Evolutionary conservation across 2,113 vertebrate species (phyloP).

Genomic region (Eulacestoma nigropectus): DNA sequence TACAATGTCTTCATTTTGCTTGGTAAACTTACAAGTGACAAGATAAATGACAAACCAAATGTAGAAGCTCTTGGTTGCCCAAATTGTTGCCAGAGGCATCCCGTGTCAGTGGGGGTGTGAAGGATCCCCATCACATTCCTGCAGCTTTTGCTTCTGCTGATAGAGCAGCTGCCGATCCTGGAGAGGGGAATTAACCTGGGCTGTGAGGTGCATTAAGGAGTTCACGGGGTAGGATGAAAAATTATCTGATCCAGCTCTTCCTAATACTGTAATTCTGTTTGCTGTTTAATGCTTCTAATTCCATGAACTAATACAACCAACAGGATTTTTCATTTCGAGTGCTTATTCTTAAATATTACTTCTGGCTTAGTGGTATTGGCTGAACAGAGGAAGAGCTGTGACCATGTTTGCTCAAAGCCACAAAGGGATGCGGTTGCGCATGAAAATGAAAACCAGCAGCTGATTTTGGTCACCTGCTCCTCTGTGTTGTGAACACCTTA

Average conservation of each 20-base stretch:
- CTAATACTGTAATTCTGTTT: background rate
- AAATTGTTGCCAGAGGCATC: background rate
- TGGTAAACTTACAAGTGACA: background rate
- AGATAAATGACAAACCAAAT: background rate
- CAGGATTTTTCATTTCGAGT: background rate
- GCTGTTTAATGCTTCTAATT: background rate
- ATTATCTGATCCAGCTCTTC: background rate
- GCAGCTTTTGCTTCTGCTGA: background rate
- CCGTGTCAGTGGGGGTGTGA: accelerated
- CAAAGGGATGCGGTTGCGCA: accelerated
- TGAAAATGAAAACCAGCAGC: background rate
- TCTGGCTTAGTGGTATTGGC: background rate
- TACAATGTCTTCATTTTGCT: background rate
- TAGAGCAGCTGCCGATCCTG: background rate
- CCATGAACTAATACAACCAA: background rate
- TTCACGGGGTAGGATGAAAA: background rate
- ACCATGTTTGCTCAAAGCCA: background rate
- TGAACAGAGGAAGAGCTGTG: background rate
- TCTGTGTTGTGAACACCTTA: background rate
- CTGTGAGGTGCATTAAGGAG: background rate
- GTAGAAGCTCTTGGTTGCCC: background rate
- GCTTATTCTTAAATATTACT: background rate
- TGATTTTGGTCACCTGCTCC: background rate
- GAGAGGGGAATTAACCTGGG: background rate
- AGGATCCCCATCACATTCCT: background rate